A percentile compares a stretch with the other conserved stretches of the same genome.
These are phyloP conservation scores for Sardinella longiceps DNA, from an alignment of 2,797 vertebrate genomes.

Conservation along the genomic window DNA sequence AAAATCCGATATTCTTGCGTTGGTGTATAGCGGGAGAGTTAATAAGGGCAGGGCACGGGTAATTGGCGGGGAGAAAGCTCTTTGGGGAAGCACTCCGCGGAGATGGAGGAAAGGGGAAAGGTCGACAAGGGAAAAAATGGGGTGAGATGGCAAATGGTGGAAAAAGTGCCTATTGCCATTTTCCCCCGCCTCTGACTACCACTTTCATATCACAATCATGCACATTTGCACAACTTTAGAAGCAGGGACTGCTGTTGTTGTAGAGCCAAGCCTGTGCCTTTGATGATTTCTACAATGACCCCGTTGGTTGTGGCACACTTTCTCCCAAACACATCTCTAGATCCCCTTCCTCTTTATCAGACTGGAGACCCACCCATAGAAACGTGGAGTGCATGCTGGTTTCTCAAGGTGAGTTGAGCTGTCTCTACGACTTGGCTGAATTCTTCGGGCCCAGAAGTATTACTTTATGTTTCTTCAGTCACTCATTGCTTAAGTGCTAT, in stretches of 20 bases:
- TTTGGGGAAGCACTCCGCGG: constrained; percentile 1
- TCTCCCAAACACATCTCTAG: not conserved
- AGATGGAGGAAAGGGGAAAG: constrained; percentile 6
- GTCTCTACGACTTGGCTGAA: not conserved
- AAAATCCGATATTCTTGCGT: constrained; percentile 36
- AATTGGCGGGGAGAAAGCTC: constrained; percentile 33
- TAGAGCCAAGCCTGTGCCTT: not conserved
- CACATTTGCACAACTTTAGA: constrained; percentile 9
- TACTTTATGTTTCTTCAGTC: not conserved
- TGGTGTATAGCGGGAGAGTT: constrained; percentile 26
- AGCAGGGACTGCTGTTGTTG: not conserved
- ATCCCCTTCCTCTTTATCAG: not conserved
- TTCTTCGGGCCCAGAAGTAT: not conserved
- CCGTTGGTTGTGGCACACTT: not conserved
- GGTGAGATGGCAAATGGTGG: constrained; percentile 5
- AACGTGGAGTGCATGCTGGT: not conserved
- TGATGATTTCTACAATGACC: constrained; percentile 9
- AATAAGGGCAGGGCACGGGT: constrained; percentile 29
- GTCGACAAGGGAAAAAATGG: not conserved
- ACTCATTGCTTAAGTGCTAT: not conserved
- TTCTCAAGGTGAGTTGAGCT: not conserved
- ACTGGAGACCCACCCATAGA: not conserved
- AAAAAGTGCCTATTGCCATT: not conserved
- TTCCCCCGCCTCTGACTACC: constrained; percentile 34
- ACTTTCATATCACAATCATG: constrained; percentile 48